phyloP scores from a whole-genome alignment of 2,888 invertebrate genomes.

The Ypsolopha scabrella region DNA sequence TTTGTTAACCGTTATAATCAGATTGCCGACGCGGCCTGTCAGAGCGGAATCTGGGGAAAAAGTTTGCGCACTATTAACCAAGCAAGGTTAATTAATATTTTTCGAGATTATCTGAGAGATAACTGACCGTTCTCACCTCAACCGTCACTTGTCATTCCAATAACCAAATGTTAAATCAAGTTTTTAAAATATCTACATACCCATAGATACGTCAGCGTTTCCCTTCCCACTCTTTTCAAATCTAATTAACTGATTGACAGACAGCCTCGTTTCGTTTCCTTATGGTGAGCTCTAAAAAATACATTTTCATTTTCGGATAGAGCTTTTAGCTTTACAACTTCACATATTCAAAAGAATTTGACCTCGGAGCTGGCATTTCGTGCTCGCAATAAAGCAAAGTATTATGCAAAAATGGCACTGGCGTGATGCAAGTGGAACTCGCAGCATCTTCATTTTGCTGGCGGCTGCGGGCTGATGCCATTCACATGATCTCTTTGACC shows the following conservation, averaged over 20 bases:
- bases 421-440: conserved; percentile 19
- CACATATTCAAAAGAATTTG: conserved; percentile 21
- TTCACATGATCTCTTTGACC: conserved; percentile 3
- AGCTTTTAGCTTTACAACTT: conserved; percentile 15
- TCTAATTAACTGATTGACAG: background rate
- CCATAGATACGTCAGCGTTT: background rate
- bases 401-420: conserved; percentile 49
- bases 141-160: background rate
- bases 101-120: background rate
- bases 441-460: conserved; percentile 7
- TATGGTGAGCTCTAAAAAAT: background rate
- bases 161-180: background rate
- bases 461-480: conserved; percentile 3
- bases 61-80: background rate
- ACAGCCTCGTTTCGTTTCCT: background rate
- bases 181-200: background rate
- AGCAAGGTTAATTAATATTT: conserved; percentile 2
- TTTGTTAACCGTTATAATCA: conserved; percentile 1
- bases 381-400: conserved; percentile 37
- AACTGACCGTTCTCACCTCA: conserved; percentile 1
- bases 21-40: conserved; percentile 1
- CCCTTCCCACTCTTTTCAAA: background rate
- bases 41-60: background rate
- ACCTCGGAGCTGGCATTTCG: conserved; percentile 47
- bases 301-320: conserved; percentile 3